phyloP scores from a whole-genome alignment of 2,113 vertebrate genomes.

The Rhinolophus sinicus region DNA sequence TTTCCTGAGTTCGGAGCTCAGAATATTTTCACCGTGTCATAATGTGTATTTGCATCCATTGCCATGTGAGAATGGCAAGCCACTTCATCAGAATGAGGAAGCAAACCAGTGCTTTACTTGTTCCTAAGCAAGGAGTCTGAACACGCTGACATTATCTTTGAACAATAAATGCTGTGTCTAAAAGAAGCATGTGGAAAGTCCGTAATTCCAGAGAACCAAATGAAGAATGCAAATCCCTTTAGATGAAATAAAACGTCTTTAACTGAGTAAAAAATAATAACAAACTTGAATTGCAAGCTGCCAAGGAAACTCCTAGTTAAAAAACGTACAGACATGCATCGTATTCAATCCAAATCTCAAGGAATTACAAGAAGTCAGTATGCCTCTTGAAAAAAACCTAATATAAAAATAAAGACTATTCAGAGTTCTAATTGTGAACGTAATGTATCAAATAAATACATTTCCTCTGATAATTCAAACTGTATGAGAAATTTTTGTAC shows the following conservation, averaged over 20 bases:
- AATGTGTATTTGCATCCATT: neutral
- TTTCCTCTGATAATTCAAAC: neutral
- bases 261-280: too few relatives aligned
- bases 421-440: neutral
- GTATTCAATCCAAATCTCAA: too few relatives aligned
- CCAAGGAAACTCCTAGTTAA: too few relatives aligned
- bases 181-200: too few relatives aligned
- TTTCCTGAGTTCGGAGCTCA: neutral
- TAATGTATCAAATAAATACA: neutral
- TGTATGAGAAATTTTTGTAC: neutral
- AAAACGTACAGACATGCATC: too few relatives aligned
- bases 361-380: too few relatives aligned
- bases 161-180: neutral
- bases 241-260: too few relatives aligned
- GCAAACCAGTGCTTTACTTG: neutral
- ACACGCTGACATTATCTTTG: neutral
- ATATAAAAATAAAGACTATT: neutral
- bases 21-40: neutral
- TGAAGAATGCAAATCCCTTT: too few relatives aligned
- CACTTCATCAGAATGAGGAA: neutral
- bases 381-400: too few relatives aligned
- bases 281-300: too few relatives aligned
- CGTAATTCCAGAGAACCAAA: too few relatives aligned
- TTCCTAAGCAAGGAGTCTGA: neutral
- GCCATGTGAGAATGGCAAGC: fast-evolving